Percentiles rank a stretch among this genome's conserved stretches.
These are phyloP conservation scores for Lepus europaeus DNA, from an alignment of 2,113 vertebrate genomes.

Conservation along the genomic window DNA sequence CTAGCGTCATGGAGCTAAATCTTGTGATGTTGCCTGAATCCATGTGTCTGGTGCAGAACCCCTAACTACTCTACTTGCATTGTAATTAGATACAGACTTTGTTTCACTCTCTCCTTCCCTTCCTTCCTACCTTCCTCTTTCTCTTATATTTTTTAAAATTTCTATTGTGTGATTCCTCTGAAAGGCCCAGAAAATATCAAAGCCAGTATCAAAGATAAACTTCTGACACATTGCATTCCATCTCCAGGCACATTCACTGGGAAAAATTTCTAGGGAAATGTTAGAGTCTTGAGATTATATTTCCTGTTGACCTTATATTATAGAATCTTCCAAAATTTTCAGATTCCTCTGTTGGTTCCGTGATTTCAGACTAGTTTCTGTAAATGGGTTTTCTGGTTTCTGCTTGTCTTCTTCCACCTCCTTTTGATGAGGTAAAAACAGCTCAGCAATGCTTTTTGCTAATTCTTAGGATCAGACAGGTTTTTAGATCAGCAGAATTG, in stretches of 20 bases:
- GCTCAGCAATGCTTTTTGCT: neutral
- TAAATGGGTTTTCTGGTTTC: neutral
- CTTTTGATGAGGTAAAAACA: neutral
- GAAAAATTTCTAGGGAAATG: neutral
- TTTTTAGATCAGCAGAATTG: neutral
- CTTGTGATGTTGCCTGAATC: neutral
- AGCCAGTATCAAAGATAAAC: neutral
- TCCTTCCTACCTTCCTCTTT: neutral
- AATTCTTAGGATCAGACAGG: neutral
- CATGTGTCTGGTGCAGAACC: neutral
- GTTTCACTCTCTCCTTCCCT: accelerated
- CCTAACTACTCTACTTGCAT: neutral
- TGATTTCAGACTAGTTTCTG: neutral
- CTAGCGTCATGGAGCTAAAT: neutral
- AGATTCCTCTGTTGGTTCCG: neutral
- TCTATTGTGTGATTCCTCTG: neutral
- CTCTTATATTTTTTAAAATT: neutral
- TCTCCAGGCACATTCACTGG: neutral
- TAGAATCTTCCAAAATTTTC: neutral
- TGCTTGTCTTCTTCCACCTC: neutral
- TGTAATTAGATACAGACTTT: neutral
- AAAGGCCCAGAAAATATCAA: neutral
- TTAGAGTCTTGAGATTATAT: neutral
- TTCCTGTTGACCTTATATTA: neutral
- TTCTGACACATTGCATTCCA: neutral